A percentile compares a stretch with the other conserved stretches of the same genome.
Conservation (phyloP, 2,797 vertebrate species). For the Coreius guichenoti region DNA sequence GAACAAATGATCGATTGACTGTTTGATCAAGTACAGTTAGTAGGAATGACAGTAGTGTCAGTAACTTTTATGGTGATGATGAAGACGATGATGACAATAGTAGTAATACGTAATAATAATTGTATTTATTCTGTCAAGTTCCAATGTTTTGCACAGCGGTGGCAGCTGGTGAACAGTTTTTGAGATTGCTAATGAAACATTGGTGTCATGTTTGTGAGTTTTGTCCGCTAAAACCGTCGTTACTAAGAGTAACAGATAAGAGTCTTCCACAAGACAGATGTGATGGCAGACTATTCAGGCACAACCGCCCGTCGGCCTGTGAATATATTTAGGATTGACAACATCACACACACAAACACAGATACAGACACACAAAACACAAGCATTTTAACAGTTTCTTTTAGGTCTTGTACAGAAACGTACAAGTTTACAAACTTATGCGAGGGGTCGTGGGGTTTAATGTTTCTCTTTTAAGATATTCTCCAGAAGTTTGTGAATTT, state of each 20-base stretch:
- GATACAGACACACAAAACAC: neutral
- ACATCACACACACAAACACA: conserved; percentile 18
- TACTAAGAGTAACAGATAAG: conserved; percentile 49
- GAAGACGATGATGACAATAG: conserved; percentile 49
- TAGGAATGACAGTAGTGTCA: conserved; percentile 65
- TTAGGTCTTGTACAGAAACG: conserved; percentile 40
- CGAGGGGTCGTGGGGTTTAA: neutral
- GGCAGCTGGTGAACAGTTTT: conserved; percentile 92
- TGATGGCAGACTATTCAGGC: conserved; percentile 39
- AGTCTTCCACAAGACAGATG: conserved; percentile 74
- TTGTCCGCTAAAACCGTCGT: neutral
- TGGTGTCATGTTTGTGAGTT: conserved; percentile 72
- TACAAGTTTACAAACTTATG: conserved; percentile 14
- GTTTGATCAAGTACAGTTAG: conserved; percentile 58
- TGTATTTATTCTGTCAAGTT: conserved; percentile 97
- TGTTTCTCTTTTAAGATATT: conserved; percentile 45
- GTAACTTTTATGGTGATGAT: conserved; percentile 53
- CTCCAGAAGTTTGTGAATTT: conserved; percentile 16
- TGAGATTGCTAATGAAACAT: conserved; percentile 62
- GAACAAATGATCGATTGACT: conserved; percentile 72
- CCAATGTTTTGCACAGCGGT: conserved; percentile 99
- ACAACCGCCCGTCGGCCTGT: conserved; percentile 13
- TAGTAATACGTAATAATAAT: conserved; percentile 76
- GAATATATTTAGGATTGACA: neutral
- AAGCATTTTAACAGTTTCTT: conserved; percentile 27